A percentile compares a stretch with the other conserved stretches of the same genome.
Conservation (phyloP, 2,797 vertebrate species). For the Oreochromis grahami region DNA sequence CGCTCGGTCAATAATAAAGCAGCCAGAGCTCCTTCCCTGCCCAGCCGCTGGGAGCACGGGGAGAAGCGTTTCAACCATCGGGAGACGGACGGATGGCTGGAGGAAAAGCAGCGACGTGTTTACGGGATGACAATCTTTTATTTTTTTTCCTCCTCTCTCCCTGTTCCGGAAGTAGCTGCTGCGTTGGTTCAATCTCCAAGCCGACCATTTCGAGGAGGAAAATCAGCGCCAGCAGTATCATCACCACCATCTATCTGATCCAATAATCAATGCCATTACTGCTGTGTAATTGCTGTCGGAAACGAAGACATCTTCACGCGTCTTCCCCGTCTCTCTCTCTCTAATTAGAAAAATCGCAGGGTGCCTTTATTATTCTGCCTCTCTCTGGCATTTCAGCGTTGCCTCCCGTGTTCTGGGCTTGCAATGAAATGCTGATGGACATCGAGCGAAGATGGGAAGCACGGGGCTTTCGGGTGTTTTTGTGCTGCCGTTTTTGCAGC, state of each 20-base stretch:
- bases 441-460: slow-evolving; percentile 52
- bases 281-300: slow-evolving; percentile 40
- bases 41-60: slow-evolving; percentile 24
- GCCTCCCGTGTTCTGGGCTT: neutral
- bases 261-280: slow-evolving; percentile 49
- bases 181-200: slow-evolving; percentile 69
- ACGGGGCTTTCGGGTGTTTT: slow-evolving; percentile 42
- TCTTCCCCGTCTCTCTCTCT: neutral
- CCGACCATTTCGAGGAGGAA: slow-evolving; percentile 76
- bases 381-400: neutral
- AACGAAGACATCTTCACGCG: slow-evolving; percentile 27
- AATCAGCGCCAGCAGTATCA: slow-evolving; percentile 52
- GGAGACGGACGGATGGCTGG: slow-evolving; percentile 5
- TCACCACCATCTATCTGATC: slow-evolving; percentile 44
- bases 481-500: neutral
- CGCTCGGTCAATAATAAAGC: slow-evolving; percentile 47
- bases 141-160: slow-evolving; percentile 2
- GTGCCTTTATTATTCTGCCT: slow-evolving; percentile 23
- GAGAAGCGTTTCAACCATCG: neutral
- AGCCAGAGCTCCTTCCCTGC: slow-evolving; percentile 25
- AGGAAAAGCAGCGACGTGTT: slow-evolving; percentile 5
- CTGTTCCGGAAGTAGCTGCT: slow-evolving; percentile 78
- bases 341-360: slow-evolving; percentile 18
- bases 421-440: slow-evolving; percentile 55
- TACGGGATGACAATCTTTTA: slow-evolving; percentile 5